Evolutionary conservation across 2,888 invertebrate genomes (phyloP).

Genomic region (Parascotia fuliginaria): DNA sequence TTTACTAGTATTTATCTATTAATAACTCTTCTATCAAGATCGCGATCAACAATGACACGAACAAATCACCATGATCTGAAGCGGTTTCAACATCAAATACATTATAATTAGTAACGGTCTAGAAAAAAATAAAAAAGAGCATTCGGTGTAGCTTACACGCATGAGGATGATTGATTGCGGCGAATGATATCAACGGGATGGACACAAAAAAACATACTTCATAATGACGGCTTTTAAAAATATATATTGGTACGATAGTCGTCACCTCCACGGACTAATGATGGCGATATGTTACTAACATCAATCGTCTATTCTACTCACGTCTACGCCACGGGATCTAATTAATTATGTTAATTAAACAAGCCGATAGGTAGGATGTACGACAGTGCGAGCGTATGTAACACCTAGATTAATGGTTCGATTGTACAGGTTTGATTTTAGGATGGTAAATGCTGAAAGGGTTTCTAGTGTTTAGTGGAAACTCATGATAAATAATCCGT

Average conservation of each 20-base stretch:
- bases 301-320: slow-evolving; percentile 80
- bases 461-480: background rate
- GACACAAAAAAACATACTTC: slow-evolving; percentile 70
- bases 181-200: slow-evolving; percentile 64
- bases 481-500: background rate
- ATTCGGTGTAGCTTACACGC: slow-evolving; percentile 35
- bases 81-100: slow-evolving; percentile 36
- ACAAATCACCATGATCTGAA: slow-evolving; percentile 27
- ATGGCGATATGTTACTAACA: slow-evolving; percentile 78
- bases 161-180: slow-evolving; percentile 74
- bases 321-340: slow-evolving; percentile 77
- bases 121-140: slow-evolving; percentile 51
- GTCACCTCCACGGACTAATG: slow-evolving; percentile 73
- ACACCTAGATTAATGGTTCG: slow-evolving; percentile 46
- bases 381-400: slow-evolving; percentile 52
- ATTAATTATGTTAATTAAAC: slow-evolving; percentile 85
- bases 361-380: slow-evolving; percentile 62
- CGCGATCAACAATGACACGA: slow-evolving; percentile 18
- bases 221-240: slow-evolving; percentile 78
- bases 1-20: slow-evolving; percentile 1
- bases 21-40: slow-evolving; percentile 8
- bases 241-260: slow-evolving; percentile 61
- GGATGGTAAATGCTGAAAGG: slow-evolving; percentile 1
- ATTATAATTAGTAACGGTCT: slow-evolving; percentile 61
- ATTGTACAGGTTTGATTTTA: slow-evolving; percentile 10